Evolutionary conservation across 2,113 vertebrate genomes (phyloP).

Genomic region (Harpagus bidentatus): DNA sequence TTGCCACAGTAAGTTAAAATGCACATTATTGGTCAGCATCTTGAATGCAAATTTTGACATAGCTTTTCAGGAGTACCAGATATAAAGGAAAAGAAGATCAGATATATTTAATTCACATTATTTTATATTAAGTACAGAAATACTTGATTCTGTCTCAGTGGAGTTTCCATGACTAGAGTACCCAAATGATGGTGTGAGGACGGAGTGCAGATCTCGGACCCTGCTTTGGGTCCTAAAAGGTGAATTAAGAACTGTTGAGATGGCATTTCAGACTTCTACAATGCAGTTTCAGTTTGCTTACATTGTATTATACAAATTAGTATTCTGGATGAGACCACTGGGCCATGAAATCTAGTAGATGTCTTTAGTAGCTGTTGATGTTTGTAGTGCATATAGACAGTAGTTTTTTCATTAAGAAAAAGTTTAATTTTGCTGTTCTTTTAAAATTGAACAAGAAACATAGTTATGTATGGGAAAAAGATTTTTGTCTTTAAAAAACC

Average conservation of each 20-base stretch:
- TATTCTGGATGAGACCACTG: background rate
- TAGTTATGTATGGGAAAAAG: background rate
- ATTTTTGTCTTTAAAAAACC: background rate
- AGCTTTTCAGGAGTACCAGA: slow-evolving; percentile 27
- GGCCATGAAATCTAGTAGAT: background rate
- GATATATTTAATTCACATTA: background rate
- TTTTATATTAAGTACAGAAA: background rate
- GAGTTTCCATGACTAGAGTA: background rate
- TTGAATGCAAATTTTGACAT: slow-evolving; percentile 62
- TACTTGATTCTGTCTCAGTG: background rate
- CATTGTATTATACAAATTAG: background rate
- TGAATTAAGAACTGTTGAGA: background rate
- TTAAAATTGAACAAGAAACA: background rate
- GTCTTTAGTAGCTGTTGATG: background rate
- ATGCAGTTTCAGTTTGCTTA: background rate
- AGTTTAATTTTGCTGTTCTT: background rate
- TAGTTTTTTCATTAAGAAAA: background rate
- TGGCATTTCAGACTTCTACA: background rate
- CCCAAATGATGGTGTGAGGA: slow-evolving; percentile 9
- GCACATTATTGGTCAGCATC: slow-evolving; percentile 66
- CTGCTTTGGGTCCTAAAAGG: background rate
- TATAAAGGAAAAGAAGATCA: background rate
- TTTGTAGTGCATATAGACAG: background rate
- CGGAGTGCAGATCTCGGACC: background rate
- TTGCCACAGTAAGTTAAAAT: slow-evolving; percentile 70